These are phyloP conservation scores for Myrmecophaga tridactyla DNA, from an alignment of 2,113 vertebrate species.

Conservation along the genomic window DNA sequence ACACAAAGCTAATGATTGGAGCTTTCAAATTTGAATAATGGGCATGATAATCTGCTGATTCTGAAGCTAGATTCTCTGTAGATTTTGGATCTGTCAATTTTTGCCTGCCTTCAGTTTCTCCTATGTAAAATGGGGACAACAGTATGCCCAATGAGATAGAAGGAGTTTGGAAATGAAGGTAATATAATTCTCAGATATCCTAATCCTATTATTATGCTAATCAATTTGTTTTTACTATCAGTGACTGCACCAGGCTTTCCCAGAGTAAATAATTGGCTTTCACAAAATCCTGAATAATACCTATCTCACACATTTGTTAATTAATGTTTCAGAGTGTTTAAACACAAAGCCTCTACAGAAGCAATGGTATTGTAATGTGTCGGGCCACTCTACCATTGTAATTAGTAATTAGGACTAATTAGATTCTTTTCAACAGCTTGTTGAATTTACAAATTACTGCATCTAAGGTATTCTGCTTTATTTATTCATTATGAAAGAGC, in stretches of 20 bases:
- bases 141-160: background rate
- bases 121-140: background rate
- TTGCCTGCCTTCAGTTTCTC: background rate
- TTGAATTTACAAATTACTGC: conserved; percentile 66
- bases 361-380: conserved; percentile 66
- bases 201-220: conserved; percentile 7
- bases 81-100: background rate
- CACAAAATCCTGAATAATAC: conserved; percentile 46
- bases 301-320: conserved; percentile 65
- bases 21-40: background rate
- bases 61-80: background rate
- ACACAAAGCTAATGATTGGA: background rate
- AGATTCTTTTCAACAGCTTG: conserved; percentile 69
- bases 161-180: conserved; percentile 5
- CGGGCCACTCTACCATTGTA: conserved; percentile 64
- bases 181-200: background rate
- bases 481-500: conserved; percentile 51
- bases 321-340: conserved; percentile 66
- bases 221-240: conserved; percentile 53
- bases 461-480: conserved; percentile 41
- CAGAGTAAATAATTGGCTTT: conserved; percentile 61
- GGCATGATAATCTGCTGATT: background rate
- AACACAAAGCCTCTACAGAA: conserved; percentile 60
- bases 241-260: background rate
- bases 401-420: conserved; percentile 74